phyloP scores from a whole-genome alignment of 2,797 vertebrate species.

The Lepidocolaptes lacrymiger region DNA sequence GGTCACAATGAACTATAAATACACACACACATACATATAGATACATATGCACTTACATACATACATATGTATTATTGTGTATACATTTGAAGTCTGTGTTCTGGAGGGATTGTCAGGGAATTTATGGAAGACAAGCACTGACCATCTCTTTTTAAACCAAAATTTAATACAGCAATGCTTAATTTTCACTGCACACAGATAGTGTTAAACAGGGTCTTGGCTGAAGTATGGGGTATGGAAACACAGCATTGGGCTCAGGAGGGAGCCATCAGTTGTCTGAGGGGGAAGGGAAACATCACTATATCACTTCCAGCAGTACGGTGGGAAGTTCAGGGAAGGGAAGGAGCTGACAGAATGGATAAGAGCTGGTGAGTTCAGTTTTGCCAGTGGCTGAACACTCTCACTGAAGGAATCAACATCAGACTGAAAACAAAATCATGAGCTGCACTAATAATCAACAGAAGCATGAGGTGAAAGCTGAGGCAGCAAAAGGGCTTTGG shows the following conservation, averaged over 20 bases:
- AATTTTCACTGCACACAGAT: background rate
- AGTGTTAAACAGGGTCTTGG: background rate
- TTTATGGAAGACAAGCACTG: background rate
- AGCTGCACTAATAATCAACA: background rate
- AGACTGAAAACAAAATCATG: background rate
- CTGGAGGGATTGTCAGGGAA: background rate
- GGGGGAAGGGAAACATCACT: background rate
- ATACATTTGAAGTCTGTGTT: background rate
- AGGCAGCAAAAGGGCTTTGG: background rate
- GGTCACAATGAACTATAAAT: background rate
- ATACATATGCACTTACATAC: background rate
- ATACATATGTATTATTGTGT: background rate
- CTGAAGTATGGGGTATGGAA: background rate
- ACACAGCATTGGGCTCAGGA: background rate
- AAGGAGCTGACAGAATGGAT: background rate
- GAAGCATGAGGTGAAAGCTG: background rate
- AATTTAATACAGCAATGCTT: background rate
- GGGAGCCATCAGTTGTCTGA: background rate
- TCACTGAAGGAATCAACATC: background rate
- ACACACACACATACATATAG: too few relatives aligned
- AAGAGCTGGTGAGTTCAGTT: background rate
- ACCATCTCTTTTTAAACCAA: background rate
- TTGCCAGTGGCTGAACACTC: background rate
- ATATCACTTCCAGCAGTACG: background rate
- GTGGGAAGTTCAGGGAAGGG: background rate